A percentile compares a stretch with the other conserved stretches of the same genome.
Evolutionary conservation across 2,888 invertebrate genomes (phyloP).

Genomic region (Drosophila glabriapex): DNA sequence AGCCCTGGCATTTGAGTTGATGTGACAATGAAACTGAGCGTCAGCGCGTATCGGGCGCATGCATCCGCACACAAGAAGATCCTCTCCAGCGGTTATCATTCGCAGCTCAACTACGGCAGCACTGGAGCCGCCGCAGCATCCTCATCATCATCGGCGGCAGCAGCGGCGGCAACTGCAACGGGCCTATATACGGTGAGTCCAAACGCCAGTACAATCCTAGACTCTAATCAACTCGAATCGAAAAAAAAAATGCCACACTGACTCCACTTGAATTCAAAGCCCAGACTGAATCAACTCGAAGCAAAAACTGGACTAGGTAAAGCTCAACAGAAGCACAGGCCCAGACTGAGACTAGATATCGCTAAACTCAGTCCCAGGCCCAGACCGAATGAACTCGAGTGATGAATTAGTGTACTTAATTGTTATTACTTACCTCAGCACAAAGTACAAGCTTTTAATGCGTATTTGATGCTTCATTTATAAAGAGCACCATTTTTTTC

Average conservation of each 20-base stretch:
- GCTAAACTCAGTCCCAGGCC: background rate
- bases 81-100: slow-evolving; percentile 91
- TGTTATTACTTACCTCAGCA: background rate
- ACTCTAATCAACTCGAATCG: background rate
- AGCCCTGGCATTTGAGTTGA: slow-evolving; percentile 53
- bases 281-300: background rate
- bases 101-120: slow-evolving; percentile 91
- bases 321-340: background rate
- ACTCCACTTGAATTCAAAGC: background rate
- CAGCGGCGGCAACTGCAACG: slow-evolving; percentile 81
- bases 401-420: background rate
- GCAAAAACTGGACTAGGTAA: background rate
- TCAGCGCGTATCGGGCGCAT: slow-evolving; percentile 94
- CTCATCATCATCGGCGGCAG: slow-evolving; percentile 85
- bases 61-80: slow-evolving; percentile 96
- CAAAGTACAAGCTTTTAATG: background rate
- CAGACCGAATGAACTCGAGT: background rate
- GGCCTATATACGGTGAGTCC: slow-evolving; percentile 87
- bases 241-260: background rate
- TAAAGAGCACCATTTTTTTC: background rate
- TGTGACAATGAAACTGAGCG: slow-evolving; percentile 92
- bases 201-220: too few relatives aligned
- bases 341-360: background rate
- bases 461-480: background rate
- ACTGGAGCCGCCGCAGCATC: slow-evolving; percentile 89